Conservation (phyloP, 2,888 invertebrate species). For the Cylloceria caligata region DNA sequence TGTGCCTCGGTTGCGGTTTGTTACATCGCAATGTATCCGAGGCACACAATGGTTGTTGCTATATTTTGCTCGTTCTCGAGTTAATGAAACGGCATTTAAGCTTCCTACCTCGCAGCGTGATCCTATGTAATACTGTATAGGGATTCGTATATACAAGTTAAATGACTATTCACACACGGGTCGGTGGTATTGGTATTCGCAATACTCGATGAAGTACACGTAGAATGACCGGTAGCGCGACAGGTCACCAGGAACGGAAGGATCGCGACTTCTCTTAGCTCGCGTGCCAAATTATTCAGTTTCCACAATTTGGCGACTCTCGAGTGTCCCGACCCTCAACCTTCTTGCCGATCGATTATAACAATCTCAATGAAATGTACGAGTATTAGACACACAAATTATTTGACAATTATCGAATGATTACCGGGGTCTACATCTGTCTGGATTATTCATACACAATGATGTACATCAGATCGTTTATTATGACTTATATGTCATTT, state of each 20-base stretch:
- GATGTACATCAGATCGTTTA: not conserved
- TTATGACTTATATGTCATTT: not conserved
- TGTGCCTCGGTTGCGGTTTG: conserved; percentile 54
- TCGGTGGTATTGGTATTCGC: conserved; percentile 12
- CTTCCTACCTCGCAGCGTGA: conserved; percentile 34
- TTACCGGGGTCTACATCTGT: not conserved
- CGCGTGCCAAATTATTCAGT: conserved; percentile 73
- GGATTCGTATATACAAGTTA: conserved; percentile 1
- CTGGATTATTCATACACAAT: not conserved
- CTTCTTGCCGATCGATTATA: conserved; percentile 36
- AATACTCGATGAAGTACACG: conserved; percentile 43
- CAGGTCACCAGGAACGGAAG: conserved; percentile 51
- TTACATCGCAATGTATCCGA: conserved; percentile 45
- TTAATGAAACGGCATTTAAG: conserved; percentile 67
- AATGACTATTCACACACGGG: not conserved
- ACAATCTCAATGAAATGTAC: conserved; percentile 47
- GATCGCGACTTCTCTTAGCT: conserved; percentile 68
- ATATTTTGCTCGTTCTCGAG: conserved; percentile 20
- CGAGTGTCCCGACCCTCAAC: conserved; percentile 34
- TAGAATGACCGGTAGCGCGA: conserved; percentile 9
- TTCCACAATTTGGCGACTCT: conserved; percentile 59
- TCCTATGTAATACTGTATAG: conserved; percentile 24
- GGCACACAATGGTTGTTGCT: not conserved
- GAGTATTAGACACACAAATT: conserved; percentile 37
- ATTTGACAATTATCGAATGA: conserved; percentile 27